Evolutionary conservation across 2,888 invertebrate species (phyloP).

Genomic region (Megastigmus dorsalis): DNA sequence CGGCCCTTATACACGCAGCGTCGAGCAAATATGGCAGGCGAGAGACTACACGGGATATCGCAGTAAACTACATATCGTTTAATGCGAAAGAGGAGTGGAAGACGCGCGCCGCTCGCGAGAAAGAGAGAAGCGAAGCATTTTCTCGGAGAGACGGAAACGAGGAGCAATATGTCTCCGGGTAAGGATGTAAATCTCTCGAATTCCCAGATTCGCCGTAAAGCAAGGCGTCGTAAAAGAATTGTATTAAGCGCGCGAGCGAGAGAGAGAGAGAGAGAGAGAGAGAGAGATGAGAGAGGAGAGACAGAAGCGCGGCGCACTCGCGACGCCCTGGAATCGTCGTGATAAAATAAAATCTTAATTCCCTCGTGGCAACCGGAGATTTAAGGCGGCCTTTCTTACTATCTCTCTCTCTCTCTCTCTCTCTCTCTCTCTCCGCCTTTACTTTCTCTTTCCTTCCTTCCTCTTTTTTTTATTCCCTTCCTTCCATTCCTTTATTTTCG

Average conservation of each 20-base stretch:
- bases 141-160: constrained; percentile 9
- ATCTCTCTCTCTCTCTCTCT: constrained; percentile 26
- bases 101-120: not conserved
- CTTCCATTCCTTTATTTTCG: not conserved
- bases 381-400: constrained; percentile 58
- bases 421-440: not conserved
- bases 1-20: not conserved
- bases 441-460: not conserved
- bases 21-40: not conserved
- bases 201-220: constrained; percentile 62
- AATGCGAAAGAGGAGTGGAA: not conserved
- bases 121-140: not conserved
- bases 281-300: no score
- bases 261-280: no score
- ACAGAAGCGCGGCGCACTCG: no score
- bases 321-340: constrained; percentile 62
- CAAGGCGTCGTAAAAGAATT: constrained; percentile 63
- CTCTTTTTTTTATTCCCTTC: not conserved
- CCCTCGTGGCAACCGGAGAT: constrained; percentile 62
- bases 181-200: constrained; percentile 58
- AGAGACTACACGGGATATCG: not conserved
- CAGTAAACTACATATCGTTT: constrained; percentile 24
- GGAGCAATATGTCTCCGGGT: constrained; percentile 55
- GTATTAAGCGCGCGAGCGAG: no score
- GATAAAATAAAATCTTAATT: constrained; percentile 70